These are phyloP conservation scores for Stenotaenia linearis DNA, from an alignment of 2,888 invertebrate species.

Conservation along the genomic window DNA sequence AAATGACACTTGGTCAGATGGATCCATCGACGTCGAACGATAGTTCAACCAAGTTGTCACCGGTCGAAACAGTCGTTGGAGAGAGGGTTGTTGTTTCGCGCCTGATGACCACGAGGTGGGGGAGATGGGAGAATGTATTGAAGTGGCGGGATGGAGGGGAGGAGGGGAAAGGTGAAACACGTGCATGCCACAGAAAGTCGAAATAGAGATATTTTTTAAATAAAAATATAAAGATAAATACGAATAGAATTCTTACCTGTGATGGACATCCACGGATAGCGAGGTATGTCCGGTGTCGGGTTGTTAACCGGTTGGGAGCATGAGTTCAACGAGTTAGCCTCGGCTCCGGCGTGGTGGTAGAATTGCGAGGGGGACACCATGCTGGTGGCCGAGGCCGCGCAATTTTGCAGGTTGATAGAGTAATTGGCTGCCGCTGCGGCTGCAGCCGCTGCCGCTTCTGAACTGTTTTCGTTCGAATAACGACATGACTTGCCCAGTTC, in stretches of 20 bases:
- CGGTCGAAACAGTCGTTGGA: not conserved
- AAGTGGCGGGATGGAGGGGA: not conserved
- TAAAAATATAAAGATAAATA: not conserved
- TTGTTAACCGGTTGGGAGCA: conserved; percentile 73
- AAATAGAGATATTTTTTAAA: not conserved
- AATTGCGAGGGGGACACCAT: conserved; percentile 77
- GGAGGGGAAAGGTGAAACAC: conserved; percentile 2
- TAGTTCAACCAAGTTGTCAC: not conserved
- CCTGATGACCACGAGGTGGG: conserved; percentile 4
- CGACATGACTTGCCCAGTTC: conserved; percentile 74
- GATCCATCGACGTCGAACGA: not conserved
- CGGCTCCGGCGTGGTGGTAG: conserved; percentile 74
- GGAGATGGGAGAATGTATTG: not conserved
- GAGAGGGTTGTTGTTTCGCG: not conserved
- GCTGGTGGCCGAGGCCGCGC: conserved; percentile 51
- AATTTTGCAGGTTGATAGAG: conserved; percentile 40
- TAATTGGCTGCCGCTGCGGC: conserved; percentile 39
- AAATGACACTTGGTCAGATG: not conserved
- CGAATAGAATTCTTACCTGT: conserved; percentile 63
- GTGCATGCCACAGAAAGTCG: conserved; percentile 24
- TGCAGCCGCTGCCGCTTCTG: conserved; percentile 35
- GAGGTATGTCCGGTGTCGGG: conserved; percentile 64
- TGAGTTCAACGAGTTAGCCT: conserved; percentile 67
- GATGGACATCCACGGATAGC: conserved; percentile 95
- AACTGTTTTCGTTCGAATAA: conserved; percentile 54